Percentiles rank a stretch among this genome's conserved stretches.
Conservation (phyloP, 64 coral and sea anemone genomes). For the Hydrozoanthus tunicans region DNA sequence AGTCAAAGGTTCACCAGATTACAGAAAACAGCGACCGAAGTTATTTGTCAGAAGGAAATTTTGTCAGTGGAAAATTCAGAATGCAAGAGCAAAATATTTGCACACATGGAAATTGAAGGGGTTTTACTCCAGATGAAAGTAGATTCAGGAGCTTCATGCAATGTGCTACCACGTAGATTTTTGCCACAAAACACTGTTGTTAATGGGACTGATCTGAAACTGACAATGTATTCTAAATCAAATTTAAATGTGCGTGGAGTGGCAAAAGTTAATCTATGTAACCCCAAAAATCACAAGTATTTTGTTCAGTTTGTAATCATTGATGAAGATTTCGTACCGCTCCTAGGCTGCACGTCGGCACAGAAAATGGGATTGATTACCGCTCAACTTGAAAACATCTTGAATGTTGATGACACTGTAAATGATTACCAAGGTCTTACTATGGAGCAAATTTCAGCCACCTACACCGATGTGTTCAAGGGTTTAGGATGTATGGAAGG, state of each 20-base stretch:
- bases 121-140: not conserved
- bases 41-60: conserved; percentile 5
- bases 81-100: conserved; percentile 8
- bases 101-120: conserved; percentile 33
- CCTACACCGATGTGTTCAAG: too few relatives aligned
- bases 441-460: too few relatives aligned
- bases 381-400: too few relatives aligned
- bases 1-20: conserved; percentile 32
- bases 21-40: not conserved
- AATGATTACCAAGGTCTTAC: too few relatives aligned
- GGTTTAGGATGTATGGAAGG: too few relatives aligned
- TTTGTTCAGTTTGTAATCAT: too few relatives aligned
- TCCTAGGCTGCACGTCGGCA: too few relatives aligned
- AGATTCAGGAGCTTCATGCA: conserved; percentile 38
- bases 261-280: not conserved
- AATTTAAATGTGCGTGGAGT: not conserved
- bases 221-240: not conserved
- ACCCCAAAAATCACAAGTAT: conserved; percentile 31
- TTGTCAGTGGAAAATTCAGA: not conserved
- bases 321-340: too few relatives aligned
- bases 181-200: not conserved
- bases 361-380: too few relatives aligned
- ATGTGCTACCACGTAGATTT: not conserved
- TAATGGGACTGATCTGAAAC: not conserved
- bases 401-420: too few relatives aligned